Evolutionary conservation across 1,140 invertebrate species (phyloP), one percentile per base, ranked within the genome.

Genomic region (Apis cerana): DNA sequence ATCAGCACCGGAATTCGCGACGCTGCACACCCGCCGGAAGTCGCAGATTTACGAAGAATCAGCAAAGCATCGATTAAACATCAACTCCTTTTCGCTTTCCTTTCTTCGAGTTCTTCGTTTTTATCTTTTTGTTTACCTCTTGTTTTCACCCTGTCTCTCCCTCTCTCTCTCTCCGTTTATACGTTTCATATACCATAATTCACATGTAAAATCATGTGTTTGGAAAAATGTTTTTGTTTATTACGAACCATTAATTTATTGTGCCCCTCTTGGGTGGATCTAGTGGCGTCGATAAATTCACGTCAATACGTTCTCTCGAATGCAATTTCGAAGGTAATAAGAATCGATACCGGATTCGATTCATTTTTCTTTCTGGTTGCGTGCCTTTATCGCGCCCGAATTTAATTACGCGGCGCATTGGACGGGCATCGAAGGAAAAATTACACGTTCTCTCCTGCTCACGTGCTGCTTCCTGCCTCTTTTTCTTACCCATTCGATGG

Each of bases 11-110:
- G 81, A 77, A 85, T 56, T 52, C 48, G 50, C 27, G 59, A 43
- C 43, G 48, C 4, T 59, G 54, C 33, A 65, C 23, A 69, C 8
- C 77, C 75, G 62, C 70, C 80, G 85, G 80, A 79, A 83, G 67
- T 83, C 59, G 84, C 64, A 83, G 59, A 62, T 83, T 87, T 82
- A 62, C 75, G 70, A 61, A 52, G 65, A 62, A 78, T 69, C 81
- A 50, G 17, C 33, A 67, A 65, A 27, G 33, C 54, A 64, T 64
- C 54, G 65, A 77, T 78, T 48, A 59, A 71, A 70, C 71, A 82
- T 80, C 48, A 80, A 80, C 61, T 50, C 33, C 48, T 56, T 43
- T 43, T 43, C 33, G 33, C 33, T 43, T 43, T 43, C 33, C 33
- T 43, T 43, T 43, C 33, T 43, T 43, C 33, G 33, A 43, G 33